Evolutionary conservation across 2,888 invertebrate species (phyloP), one percentile per base, ranked within the genome.

Genomic region (Spilarctia lutea): DNA sequence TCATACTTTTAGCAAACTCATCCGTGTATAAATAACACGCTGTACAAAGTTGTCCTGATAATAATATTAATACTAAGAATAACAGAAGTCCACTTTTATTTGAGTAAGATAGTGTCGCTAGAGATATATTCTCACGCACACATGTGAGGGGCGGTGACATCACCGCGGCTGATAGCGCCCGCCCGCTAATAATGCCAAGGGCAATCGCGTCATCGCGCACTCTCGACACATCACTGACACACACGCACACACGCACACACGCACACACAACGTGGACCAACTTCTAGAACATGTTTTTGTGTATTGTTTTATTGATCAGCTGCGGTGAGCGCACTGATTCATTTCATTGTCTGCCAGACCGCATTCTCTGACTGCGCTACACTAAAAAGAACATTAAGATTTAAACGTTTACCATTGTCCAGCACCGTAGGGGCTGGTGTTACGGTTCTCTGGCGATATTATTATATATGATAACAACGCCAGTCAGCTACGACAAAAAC

Each of bases 121-220:
- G 45, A 67, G 60, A 68, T 63, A 63, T 30, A 66, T 35, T 16
- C 66, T 24, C 45, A 27, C 65, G 39, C 30, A 68, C 68, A 72
- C 65, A 68, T 39, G 77, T 67, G 79, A 71, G 60, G 72, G 13
- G 75, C 79, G 86, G 79, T 90, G 90, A 90, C 86, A 87, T 89
- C 88, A 89, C 74, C 87, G 81, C 81, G 74, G 75, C 82, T 85
- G 88, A 86, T 86, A 85, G 86, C 85, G 83, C 68, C 75, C 77
- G 84, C 81, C 81, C 84, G 87, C 89, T 89, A 92, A 91, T 92
- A 92, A 92, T 91, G 94, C 91, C 94, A 94, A 93, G 93, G 94
- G 92, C 93, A 86, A 86, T 80, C 88, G 82, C 88, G 89, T 88
- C 89, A 88, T 76, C 87, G 75, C 68, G 77, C 72, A 73, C 67